These are phyloP conservation scores for Yponomeuta plumbellus DNA, from an alignment of 2,888 invertebrate species.

Conservation along the genomic window DNA sequence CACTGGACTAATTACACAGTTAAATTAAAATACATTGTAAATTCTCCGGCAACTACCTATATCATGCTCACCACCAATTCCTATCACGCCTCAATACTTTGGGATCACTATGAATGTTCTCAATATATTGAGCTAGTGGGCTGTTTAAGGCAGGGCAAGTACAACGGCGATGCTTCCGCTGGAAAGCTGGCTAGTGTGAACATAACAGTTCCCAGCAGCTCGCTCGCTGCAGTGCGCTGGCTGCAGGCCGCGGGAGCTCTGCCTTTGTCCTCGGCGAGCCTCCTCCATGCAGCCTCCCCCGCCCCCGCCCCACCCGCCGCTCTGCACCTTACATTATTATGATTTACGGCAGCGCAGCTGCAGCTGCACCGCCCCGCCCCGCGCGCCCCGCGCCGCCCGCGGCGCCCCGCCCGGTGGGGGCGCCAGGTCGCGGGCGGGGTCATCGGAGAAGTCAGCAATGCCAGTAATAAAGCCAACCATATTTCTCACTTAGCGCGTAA, in stretches of 20 bases:
- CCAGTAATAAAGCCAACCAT: constrained; percentile 73
- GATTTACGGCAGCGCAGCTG: constrained; percentile 54
- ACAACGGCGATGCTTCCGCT: no score
- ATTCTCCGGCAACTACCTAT: neutral
- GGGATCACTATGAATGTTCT: no score
- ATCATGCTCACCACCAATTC: neutral
- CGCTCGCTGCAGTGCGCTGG: neutral
- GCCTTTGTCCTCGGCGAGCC: constrained; percentile 4
- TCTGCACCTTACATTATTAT: constrained; percentile 56
- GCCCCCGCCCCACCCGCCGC: neutral
- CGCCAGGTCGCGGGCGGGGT: constrained; percentile 19
- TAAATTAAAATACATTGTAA: neutral
- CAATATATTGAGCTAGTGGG: no score
- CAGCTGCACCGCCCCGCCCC: constrained; percentile 65
- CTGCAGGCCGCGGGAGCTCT: neutral
- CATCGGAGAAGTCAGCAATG: constrained; percentile 49
- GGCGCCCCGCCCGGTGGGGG: constrained; percentile 17
- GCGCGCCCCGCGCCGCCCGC: constrained; percentile 34
- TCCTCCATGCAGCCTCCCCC: neutral
- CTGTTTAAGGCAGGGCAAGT: no score
- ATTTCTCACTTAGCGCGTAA: constrained; percentile 78
- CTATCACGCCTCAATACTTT: no score
- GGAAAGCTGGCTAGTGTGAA: no score
- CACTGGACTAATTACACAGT: no score
- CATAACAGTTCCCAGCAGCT: neutral